Evolutionary conservation across 1,140 invertebrate genomes (phyloP), one percentile per base, ranked within the genome.

Genomic region (Drosophila rhopaloa): DNA sequence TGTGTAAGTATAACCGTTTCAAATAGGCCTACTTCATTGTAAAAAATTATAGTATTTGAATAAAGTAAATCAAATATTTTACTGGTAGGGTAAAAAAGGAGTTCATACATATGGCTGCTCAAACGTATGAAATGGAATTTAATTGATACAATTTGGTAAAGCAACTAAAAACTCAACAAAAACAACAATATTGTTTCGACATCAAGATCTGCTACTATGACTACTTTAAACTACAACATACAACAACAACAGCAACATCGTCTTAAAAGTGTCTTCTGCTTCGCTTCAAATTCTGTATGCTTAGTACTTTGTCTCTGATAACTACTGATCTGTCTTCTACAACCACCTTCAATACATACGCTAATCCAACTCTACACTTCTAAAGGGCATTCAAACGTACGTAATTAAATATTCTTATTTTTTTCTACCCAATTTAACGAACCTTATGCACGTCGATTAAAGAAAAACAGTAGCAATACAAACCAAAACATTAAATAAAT

Each of bases 361-460:
- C 35, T 67, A 60, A 58, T 53, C 57, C 65, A 60, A 48, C 65
- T 68, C 57, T 14, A 47, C 29, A 68, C 65, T 79, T 76, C 55
- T 60, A 53, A 76, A 40, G 56, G 63, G 66, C 53, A 76, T 81
- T 75, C 40, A 78, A 81, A 81, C 70, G 82, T 88, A 79, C 71
- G 82, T 79, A 72, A 85, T 55, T 67, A 6, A 19, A 48, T 61
- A 63, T 61, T 71, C 32, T 75, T 60, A 57, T 44, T 67, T 47
- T 47, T 43, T 72, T 50, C 3, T 40, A 55, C 29, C 46, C 46
- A 24, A 32, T 38, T 53, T 48, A 75, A 70, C 16, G n/a, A 48
- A 37, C 16, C 27, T 29, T 35, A 44, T 66, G 67, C 67, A 70
- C 67, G 67, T 63, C 11, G 51, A 70, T 40, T 32, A 13, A 70